Evolutionary conservation across 2,113 vertebrate genomes (phyloP), one percentile per base, ranked within the genome.

Genomic region (Mastomys coucha): DNA sequence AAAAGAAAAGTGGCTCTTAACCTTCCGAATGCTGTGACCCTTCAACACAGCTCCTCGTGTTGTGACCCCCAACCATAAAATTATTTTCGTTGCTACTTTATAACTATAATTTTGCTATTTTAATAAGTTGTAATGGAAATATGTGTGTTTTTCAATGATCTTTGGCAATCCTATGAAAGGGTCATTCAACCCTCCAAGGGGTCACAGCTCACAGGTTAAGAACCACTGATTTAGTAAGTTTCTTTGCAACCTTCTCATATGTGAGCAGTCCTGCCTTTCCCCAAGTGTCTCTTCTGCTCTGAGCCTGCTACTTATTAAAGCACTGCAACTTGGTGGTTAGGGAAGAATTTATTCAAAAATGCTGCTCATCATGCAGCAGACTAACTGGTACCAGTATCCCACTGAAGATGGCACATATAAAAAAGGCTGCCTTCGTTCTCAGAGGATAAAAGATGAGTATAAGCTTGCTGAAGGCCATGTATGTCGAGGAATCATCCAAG

Each of bases 261-360:
- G 63, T 49, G 51, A 42, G 19, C 39, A 93, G 26, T 16, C 63
- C 4, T 49, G 53, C n/a, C 85, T 88, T 92, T n/a, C 39, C 69
- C 60, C 69, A 22, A 75, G 6, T 49, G 20, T 77, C 31, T 90
- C 77, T 82, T 75, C 56, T 91, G 36, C 78, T 39, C 75, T 33
- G 16, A 13, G 42, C 80, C 95, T 88, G 58, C 65, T 95, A 85
- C 53, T 78, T 91, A 89, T 95, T 95, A 96, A 94, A 88, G 45
- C 2, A 0, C 72, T 77, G 36, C 65, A 92, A 70, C 24, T 2
- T 42, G 60, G 70, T 33, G 24, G n/a, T 65, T 9, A 94, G 36
- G 56, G 49, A 91, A 93, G 60, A 93, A 82, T 7, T 72, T 73
- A 85, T 22, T 80, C 39, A 24, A 8, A 78, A 85, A 94, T 49